A percentile compares a stretch with the other conserved stretches of the same genome.
These are phyloP conservation scores for Ibidorhyncha struthersii DNA, from an alignment of 2,113 vertebrate genomes.

Conservation along the genomic window DNA sequence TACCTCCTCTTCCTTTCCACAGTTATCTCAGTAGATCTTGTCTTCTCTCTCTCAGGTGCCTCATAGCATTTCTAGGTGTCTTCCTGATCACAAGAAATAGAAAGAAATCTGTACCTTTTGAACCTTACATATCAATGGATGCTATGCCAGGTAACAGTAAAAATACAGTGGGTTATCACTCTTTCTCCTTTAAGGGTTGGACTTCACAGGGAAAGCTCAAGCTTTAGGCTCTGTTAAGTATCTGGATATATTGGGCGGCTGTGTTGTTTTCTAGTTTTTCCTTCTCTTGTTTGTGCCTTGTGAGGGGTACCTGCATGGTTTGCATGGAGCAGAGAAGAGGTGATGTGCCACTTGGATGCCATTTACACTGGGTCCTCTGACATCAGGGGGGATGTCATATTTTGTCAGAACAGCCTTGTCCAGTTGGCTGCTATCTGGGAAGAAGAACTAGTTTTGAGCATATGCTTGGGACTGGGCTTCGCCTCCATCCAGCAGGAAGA, in stretches of 20 bases:
- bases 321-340: neutral
- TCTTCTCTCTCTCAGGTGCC: constrained; percentile 75
- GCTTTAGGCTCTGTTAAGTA: neutral
- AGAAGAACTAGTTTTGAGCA: neutral
- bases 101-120: constrained; percentile 85
- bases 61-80: constrained; percentile 88
- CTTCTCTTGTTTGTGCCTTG: neutral
- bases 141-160: constrained; percentile 84
- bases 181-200: neutral
- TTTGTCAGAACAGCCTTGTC: neutral
- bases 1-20: neutral
- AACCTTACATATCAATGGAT: constrained; percentile 95
- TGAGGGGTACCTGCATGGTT: neutral
- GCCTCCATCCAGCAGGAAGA: neutral
- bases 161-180: neutral
- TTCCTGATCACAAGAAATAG: constrained; percentile 91
- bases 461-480: neutral
- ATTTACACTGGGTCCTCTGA: neutral
- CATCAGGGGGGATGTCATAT: neutral
- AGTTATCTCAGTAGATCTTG: neutral
- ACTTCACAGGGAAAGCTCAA: neutral
- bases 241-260: accelerated
- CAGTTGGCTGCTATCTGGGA: neutral
- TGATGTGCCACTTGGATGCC: neutral
- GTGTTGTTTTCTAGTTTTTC: neutral